These are phyloP conservation scores for Tenthredo notha DNA, from an alignment of 2,888 invertebrate genomes.

Conservation along the genomic window DNA sequence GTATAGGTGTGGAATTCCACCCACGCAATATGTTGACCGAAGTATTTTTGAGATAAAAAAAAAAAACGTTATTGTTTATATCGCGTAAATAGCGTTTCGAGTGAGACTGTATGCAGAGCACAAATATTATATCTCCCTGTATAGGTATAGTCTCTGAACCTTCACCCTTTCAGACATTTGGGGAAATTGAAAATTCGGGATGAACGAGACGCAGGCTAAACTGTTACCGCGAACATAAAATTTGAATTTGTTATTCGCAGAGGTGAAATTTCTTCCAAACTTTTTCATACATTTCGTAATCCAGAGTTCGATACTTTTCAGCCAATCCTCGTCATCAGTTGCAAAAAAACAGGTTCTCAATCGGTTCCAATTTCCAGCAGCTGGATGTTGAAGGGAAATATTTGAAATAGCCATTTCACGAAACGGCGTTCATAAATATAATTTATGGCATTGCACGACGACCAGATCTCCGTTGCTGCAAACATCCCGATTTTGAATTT, in stretches of 20 bases:
- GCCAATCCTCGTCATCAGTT: background rate
- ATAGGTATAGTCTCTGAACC: background rate
- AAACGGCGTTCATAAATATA: background rate
- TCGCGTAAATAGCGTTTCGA: background rate
- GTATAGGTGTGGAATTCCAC: background rate
- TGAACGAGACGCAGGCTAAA: conserved; percentile 7
- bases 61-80: background rate
- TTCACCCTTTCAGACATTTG: background rate
- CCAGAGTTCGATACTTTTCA: background rate
- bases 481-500: background rate
- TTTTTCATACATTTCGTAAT: conserved; percentile 9
- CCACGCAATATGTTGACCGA: background rate
- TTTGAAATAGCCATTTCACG: background rate
- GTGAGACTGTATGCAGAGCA: background rate
- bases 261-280: background rate
- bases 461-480: background rate
- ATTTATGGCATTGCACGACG: background rate
- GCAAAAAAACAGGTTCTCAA: background rate
- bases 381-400: background rate
- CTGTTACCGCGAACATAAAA: background rate
- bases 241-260: background rate
- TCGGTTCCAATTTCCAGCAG: background rate
- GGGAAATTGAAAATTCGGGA: conserved; percentile 3
- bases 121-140: background rate
- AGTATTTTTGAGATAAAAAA: background rate